Conservation (phyloP, 2,797 vertebrate species). For the Lophotriccus pileatus region DNA sequence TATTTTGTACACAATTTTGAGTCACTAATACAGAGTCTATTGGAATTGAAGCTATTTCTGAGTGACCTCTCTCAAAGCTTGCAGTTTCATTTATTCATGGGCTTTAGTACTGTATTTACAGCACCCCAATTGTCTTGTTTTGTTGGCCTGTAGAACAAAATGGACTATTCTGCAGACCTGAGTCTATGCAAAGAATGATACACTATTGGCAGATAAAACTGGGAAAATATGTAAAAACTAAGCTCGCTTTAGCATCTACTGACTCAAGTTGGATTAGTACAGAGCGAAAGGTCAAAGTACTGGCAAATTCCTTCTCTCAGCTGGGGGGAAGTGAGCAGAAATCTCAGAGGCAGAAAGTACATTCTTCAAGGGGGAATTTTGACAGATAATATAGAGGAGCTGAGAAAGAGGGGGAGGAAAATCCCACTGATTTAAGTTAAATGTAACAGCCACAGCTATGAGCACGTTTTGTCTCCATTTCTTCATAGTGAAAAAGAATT, state of each 20-base stretch:
- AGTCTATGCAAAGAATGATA: neutral
- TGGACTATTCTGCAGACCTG: neutral
- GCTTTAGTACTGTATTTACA: neutral
- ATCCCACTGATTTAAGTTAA: neutral
- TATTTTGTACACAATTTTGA: neutral
- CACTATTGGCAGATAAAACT: neutral
- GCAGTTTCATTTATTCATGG: neutral
- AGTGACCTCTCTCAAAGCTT: neutral
- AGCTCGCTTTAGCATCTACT: neutral
- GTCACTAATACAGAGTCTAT: neutral
- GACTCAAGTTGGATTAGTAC: neutral
- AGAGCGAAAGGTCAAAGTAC: constrained; percentile 16
- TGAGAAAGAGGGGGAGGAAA: neutral
- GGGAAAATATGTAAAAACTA: neutral
- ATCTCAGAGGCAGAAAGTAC: neutral
- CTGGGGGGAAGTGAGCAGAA: neutral
- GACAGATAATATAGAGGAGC: neutral
- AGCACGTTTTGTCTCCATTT: neutral
- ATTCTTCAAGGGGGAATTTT: neutral
- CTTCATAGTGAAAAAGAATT: neutral
- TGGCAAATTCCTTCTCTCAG: constrained; percentile 8
- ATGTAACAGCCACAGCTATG: neutral
- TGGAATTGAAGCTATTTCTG: neutral
- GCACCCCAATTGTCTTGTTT: neutral
- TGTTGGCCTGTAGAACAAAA: neutral